Evolutionary conservation across 1,140 invertebrate species (phyloP), one percentile per base, ranked within the genome.

Genomic region (Ctenoplectra terminalis): DNA sequence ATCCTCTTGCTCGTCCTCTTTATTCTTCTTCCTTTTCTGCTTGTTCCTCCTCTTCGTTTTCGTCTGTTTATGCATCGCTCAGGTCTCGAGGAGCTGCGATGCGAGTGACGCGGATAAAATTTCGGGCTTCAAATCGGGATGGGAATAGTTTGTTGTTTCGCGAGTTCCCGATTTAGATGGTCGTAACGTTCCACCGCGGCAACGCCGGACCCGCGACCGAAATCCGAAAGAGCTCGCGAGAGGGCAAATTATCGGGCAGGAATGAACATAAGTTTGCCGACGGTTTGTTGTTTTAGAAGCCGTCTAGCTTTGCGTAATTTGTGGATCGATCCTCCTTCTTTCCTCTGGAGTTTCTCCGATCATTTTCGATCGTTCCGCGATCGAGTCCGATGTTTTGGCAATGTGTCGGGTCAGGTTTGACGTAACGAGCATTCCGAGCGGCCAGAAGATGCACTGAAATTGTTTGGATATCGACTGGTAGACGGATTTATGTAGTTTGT

Each of bases 81-180:
- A 11, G 37, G 37, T 34, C 61, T 26, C 34, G 8, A 11, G 37
- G 7, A 26, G n/a, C 61, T 26, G 34, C 40, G 29, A 58, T 67
- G 43, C 40, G 26, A n/a, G 48, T n/a, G 13, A 31, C 46, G 46
- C 61, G 76, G n/a, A 71, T 63, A 73, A 80, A 43, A 50, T 31
- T 40, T 63, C 46, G 46, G 48, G 37, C 34, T 75, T 46, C 58
- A 61, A 54, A 40, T 54, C 48, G 46, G 66, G 69, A 73, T 73
- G 34, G 43, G 37, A 80, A 71, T 63, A 63, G 77, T 80, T 80
- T 80, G 77, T 80, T 80, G 77, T 80, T 80, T 54, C 77, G 58
- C 58, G 77, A 64, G 69, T 23, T 80, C 77, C 77, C 77, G 48
- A 80, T 80, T 80, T 80, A 80, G 77, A 80, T 63, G 77, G 54